Percentiles rank a stretch among this genome's conserved stretches.
Evolutionary conservation across 2,113 vertebrate genomes (phyloP).

Genomic region (Pangasianodon hypophthalmus): DNA sequence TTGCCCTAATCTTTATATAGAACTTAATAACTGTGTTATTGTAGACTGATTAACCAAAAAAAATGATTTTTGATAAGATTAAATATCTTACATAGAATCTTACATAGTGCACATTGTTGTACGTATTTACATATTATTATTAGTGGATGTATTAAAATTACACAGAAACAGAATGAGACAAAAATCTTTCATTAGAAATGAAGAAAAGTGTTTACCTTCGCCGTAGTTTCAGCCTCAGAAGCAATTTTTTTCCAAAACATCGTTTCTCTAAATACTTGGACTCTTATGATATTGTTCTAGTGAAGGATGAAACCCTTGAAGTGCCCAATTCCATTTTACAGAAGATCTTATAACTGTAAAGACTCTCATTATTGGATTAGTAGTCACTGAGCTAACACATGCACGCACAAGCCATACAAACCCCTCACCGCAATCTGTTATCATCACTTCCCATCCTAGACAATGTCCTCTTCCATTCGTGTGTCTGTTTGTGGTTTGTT

Average conservation of each 20-base stretch:
- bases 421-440: slow-evolving; percentile 44
- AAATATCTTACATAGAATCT: background rate
- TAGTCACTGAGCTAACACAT: background rate
- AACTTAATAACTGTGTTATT: background rate
- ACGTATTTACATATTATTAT: background rate
- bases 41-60: background rate
- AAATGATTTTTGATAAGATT: background rate
- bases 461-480: slow-evolving; percentile 42
- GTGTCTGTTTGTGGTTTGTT: slow-evolving; percentile 1
- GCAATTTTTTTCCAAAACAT: background rate
- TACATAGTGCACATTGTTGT: background rate
- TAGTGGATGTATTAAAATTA: background rate
- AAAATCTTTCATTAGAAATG: background rate
- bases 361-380: background rate
- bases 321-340: slow-evolving; percentile 95
- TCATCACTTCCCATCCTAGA: slow-evolving; percentile 43
- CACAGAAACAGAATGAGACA: background rate
- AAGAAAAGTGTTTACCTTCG: background rate
- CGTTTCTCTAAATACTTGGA: slow-evolving; percentile 87
- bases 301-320: slow-evolving; percentile 94
- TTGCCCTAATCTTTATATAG: background rate
- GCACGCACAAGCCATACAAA: background rate
- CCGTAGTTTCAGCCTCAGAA: background rate
- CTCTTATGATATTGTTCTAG: slow-evolving; percentile 94
- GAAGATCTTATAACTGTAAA: slow-evolving; percentile 85